phyloP scores from a whole-genome alignment of 2,797 vertebrate genomes.

The Chiroxiphia lanceolata region DNA sequence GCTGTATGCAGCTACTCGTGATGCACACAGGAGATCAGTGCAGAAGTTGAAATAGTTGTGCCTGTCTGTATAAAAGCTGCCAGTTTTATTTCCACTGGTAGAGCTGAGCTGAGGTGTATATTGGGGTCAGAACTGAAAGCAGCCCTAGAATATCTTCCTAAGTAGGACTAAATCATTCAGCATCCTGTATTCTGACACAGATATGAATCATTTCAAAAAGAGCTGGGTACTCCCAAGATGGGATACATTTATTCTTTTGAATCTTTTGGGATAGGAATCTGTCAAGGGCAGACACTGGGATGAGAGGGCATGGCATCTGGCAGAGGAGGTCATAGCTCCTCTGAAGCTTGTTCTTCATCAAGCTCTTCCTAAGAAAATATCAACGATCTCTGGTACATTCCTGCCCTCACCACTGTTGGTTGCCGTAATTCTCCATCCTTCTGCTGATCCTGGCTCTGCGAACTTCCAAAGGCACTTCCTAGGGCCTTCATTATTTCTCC shows the following conservation, averaged over 20 bases:
- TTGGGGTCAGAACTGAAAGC: slow-evolving; percentile 3
- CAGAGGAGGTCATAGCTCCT: not conserved
- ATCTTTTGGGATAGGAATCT: not conserved
- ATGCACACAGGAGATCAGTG: not conserved
- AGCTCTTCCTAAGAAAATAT: not conserved
- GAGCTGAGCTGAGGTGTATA: not conserved
- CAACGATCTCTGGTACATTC: not conserved
- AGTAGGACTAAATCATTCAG: not conserved
- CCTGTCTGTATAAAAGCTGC: not conserved
- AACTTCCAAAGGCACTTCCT: not conserved
- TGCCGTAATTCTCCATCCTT: not conserved
- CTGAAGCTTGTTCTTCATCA: not conserved
- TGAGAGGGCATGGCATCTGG: not conserved
- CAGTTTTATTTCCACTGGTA: not conserved
- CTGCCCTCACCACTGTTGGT: not conserved
- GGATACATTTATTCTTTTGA: not conserved
- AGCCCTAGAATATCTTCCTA: not conserved
- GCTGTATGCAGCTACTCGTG: not conserved
- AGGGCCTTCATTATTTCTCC: not conserved
- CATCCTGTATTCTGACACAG: not conserved
- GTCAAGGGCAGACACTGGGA: not conserved
- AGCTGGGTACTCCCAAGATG: not conserved
- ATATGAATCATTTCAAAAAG: not conserved
- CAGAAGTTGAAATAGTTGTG: not conserved
- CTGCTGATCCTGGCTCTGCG: not conserved